Conservation (phyloP, 1,140 invertebrate genomes). For the Neoseiulus cucumeris region DNA sequence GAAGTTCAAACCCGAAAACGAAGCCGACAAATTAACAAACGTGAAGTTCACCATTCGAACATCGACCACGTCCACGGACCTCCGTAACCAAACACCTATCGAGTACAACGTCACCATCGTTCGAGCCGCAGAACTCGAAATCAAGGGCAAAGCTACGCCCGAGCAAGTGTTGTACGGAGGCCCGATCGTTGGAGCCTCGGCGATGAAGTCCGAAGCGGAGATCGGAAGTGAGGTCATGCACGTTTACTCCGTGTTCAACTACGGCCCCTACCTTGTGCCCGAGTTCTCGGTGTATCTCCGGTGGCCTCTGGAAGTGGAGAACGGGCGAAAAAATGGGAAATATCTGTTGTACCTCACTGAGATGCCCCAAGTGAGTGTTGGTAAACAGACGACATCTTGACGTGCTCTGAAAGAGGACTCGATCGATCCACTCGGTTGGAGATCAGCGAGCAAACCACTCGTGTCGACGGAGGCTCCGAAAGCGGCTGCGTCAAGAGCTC, state of each 20-base stretch:
- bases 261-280: constrained; percentile 61
- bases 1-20: background rate
- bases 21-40: constrained; percentile 4
- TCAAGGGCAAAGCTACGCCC: constrained; percentile 51
- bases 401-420: background rate
- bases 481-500: background rate
- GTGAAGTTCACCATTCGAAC: background rate
- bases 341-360: constrained; percentile 75
- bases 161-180: constrained; percentile 71
- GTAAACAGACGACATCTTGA: background rate
- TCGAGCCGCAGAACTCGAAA: constrained; percentile 54
- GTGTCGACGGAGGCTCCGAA: background rate
- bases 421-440: constrained; percentile 14
- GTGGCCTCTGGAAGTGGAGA: constrained; percentile 74
- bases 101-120: constrained; percentile 44
- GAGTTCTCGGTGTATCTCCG: constrained; percentile 53
- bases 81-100: constrained; percentile 34
- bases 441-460: background rate
- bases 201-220: constrained; percentile 57
- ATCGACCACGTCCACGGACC: constrained; percentile 33
- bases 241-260: constrained; percentile 60
- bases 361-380: constrained; percentile 35
- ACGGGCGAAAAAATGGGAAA: constrained; percentile 51
- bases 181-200: constrained; percentile 52
- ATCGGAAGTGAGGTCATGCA: constrained; percentile 63